These are phyloP conservation scores for Zhuqinia jingwanae DNA, from an alignment of 2,888 invertebrate species.

Conservation along the genomic window DNA sequence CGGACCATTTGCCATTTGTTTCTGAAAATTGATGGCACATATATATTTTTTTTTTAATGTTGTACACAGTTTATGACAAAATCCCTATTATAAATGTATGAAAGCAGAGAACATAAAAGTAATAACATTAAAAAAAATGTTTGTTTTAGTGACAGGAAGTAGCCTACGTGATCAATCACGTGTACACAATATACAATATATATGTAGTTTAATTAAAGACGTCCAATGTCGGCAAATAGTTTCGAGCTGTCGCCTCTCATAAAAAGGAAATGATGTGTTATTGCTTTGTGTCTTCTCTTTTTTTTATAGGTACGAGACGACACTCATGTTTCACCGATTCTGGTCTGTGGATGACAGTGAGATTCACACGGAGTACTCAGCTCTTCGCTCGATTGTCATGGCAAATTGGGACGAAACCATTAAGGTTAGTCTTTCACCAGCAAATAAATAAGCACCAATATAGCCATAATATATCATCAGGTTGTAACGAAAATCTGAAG, in stretches of 20 bases:
- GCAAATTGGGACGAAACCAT: constrained; percentile 98
- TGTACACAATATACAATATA: too few species aligned
- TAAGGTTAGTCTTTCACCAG: constrained; percentile 83
- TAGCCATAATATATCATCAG: too few species aligned
- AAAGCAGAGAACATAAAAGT: not conserved
- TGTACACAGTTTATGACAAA: too few species aligned
- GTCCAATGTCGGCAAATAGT: constrained; percentile 20
- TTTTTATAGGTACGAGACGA: constrained; percentile 89
- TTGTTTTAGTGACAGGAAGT: constrained; percentile 5
- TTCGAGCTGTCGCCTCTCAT: not conserved
- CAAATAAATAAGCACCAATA: too few species aligned
- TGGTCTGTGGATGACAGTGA: constrained; percentile 99
- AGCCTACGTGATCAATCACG: constrained; percentile 35
- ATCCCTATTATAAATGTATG: not conserved
- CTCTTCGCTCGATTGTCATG: constrained; percentile 98
- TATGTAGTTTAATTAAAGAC: constrained; percentile 20
- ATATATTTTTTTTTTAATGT: too few species aligned
- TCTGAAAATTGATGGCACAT: too few species aligned
- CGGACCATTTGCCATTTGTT: too few species aligned
- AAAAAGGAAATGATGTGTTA: not conserved
- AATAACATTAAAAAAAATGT: too few species aligned
- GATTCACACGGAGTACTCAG: constrained; percentile 97
- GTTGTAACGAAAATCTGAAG: too few species aligned
- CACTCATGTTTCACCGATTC: constrained; percentile 90
- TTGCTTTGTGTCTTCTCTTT: constrained; percentile 61